Conservation (phyloP, 1,140 invertebrate genomes). For the Bombus pyrosoma region DNA sequence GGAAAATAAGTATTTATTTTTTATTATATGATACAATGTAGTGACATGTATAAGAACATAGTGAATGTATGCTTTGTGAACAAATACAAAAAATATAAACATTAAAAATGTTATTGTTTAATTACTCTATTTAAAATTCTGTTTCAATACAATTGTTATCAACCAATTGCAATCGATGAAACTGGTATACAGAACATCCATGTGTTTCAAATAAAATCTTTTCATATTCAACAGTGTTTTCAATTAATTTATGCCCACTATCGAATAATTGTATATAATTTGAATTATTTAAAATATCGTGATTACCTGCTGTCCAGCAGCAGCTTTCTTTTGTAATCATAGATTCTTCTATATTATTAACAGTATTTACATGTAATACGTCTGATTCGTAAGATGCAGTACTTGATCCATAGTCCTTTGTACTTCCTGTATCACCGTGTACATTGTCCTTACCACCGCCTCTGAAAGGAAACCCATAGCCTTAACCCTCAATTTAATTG, state of each 20-base stretch:
- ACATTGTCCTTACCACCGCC: constrained; percentile 72
- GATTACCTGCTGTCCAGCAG: constrained; percentile 69
- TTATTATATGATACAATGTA: constrained; percentile 54
- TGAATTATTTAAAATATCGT: constrained; percentile 64
- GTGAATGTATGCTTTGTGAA: constrained; percentile 53
- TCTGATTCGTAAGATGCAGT: constrained; percentile 68
- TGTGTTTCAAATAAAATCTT: constrained; percentile 78
- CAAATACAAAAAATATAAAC: constrained; percentile 57
- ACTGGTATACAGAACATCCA: constrained; percentile 76
- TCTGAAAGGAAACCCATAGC: constrained; percentile 74
- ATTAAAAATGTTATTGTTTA: constrained; percentile 37
- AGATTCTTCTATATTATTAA: constrained; percentile 31
- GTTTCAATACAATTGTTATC: constrained; percentile 65
- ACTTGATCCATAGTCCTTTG: constrained; percentile 68
- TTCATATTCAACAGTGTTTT: constrained; percentile 69
- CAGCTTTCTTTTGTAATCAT: constrained; percentile 44
- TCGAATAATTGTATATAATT: constrained; percentile 52
- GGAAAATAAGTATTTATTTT: constrained; percentile 76
- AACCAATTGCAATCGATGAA: constrained; percentile 65
- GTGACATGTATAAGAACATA: constrained; percentile 60
- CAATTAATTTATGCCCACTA: constrained; percentile 29
- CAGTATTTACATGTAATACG: constrained; percentile 58
- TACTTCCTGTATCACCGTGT: constrained; percentile 62
- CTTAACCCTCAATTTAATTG: constrained; percentile 67
- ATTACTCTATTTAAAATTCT: constrained; percentile 70